A percentile compares a stretch with the other conserved stretches of the same genome.
These are phyloP conservation scores for Leucania comma DNA, from an alignment of 2,888 invertebrate genomes.

Conservation along the genomic window DNA sequence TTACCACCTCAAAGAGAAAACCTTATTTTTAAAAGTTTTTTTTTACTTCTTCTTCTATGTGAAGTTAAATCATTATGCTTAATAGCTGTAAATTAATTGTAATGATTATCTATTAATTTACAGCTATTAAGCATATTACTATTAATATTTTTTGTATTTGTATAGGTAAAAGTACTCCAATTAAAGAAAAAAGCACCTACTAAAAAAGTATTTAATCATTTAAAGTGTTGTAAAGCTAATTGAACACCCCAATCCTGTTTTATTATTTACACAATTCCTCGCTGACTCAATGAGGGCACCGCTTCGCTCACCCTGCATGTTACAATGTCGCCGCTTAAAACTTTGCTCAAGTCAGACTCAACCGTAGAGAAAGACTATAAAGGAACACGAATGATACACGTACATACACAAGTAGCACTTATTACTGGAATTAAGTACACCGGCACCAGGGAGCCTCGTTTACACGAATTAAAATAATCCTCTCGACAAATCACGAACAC, in stretches of 20 bases:
- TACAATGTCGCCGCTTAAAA: conserved; percentile 49
- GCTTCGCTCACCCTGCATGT: conserved; percentile 8
- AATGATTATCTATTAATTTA: too few relatives aligned
- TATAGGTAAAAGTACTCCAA: too few relatives aligned
- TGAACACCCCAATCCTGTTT: conserved; percentile 12
- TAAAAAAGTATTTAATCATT: too few relatives aligned
- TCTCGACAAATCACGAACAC: conserved; percentile 69
- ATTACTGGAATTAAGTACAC: conserved; percentile 55
- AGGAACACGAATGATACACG: conserved; percentile 49
- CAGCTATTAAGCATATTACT: too few relatives aligned
- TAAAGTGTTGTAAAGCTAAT: background rate
- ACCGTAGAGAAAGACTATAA: conserved; percentile 41
- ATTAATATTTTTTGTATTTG: too few relatives aligned
- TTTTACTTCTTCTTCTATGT: too few relatives aligned
- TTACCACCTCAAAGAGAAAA: too few relatives aligned
- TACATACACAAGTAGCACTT: conserved; percentile 43
- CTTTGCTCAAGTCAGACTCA: conserved; percentile 30
- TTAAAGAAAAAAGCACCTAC: too few relatives aligned
- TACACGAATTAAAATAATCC: conserved; percentile 66
- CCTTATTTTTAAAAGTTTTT: too few relatives aligned
- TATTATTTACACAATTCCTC: conserved; percentile 17
- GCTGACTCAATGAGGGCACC: conserved; percentile 12
- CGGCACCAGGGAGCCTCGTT: conserved; percentile 51
- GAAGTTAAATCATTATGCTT: too few relatives aligned
- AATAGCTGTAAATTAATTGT: too few relatives aligned